Evolutionary conservation across 1,140 invertebrate species (phyloP), one percentile per base, ranked within the genome.

Genomic region (Littorina saxatilis): DNA sequence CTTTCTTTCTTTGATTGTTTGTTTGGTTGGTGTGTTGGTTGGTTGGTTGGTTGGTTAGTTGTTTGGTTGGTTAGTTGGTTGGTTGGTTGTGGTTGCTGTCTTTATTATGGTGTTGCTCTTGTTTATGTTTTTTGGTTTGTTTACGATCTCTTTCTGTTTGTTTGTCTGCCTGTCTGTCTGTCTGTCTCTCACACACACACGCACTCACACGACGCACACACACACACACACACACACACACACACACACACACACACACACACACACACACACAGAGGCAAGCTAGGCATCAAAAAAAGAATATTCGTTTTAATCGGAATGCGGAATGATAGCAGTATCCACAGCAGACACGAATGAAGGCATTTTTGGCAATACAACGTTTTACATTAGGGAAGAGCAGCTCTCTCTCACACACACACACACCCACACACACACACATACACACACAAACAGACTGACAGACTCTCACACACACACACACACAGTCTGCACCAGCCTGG

Each of bases 381-480:
- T 58, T 5, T 58, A n/a, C 27, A 23, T 58, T 4, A 23, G 55
- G 52, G n/a, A n/a, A n/a, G n/a, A n/a, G n/a, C n/a, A n/a, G n/a
- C 61, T 63, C 61, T 63, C 61, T 63, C 61, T 63, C 61, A 29
- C 61, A n/a, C n/a, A n/a, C n/a, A n/a, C n/a, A 47, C 43, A 47
- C 43, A 47, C 43, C 5, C 43, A 47, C 43, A 47, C 43, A 47
- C 5, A 47, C 43, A 47, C 43, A 47, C 43, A 47, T 17, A 47
- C 43, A 47, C 43, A 47, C 43, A 47, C 43, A 47, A 5, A 47
- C 43, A 47, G 7, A 47, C 43, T 9, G 7, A 47, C 43, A 47
- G 7, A 47, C 43, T 9, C 43, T 9, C 43, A 47, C 43, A 47
- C 43, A 47, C 43, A 47, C 43, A 47, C 43, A 47, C 43, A 47